Evolutionary conservation across 2,888 invertebrate species (phyloP), one percentile per base, ranked within the genome.

Genomic region (Drosophila barbarae): DNA sequence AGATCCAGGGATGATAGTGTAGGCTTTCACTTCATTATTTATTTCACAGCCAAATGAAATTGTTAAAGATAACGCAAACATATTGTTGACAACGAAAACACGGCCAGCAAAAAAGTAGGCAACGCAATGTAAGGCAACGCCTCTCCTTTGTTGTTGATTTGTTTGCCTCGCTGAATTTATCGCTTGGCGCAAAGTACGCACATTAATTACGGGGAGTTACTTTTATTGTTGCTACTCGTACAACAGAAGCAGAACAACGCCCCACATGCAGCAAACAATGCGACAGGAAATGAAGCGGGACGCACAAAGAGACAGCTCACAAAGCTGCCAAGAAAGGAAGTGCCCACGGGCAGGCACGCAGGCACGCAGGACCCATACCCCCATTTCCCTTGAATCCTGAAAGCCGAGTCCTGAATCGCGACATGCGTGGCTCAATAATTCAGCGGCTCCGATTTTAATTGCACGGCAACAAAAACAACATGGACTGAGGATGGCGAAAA

Each of bases 171-270:
- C 67, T 56, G 82, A 82, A 82, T 82, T 82, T 82, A 85, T 84
- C 82, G 82, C 71, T 76, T 67, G 72, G 67, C 79, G 79, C 77
- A 85, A 82, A 84, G 84, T 78, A 82, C 82, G 85, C 84, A 85
- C 82, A 82, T 82, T 82, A 82, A 82, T 82, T 82, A 85, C 82
- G 59, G 64, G 74, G 84, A 85, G 86, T 82, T 82, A 85, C 85
- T 82, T 82, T 82, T 82, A 82, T 85, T 85, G 76, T 84, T 72
- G 74, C 70, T 42, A 58, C 46, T 47, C 69, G 54, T 38, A 58
- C 64, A 63, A 50, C 67, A 13, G 53, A 23, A 32, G 46, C 60
- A 52, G 38, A 36, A 66, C 72, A 63, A 51, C 71, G 60, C 67
- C 46, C 60, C 71, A 72, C 74, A 84, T 81, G 78, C 78, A 79